Base-by-base conservation (phyloP, 2,113 vertebrate species). In the Capricornis sumatraensis region DNA sequence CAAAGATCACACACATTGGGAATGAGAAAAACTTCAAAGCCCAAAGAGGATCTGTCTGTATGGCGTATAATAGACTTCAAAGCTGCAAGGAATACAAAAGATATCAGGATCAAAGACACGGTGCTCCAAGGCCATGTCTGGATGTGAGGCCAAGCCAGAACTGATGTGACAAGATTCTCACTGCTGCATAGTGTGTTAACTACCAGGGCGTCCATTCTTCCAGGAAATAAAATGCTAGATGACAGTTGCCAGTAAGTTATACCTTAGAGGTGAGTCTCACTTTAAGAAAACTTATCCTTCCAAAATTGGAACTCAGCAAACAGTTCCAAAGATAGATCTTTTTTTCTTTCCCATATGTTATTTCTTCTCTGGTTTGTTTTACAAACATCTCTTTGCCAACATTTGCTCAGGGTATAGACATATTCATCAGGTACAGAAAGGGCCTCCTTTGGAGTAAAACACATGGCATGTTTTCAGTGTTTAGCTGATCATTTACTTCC, bases 81-180 rank as follows among this genome's bases (percentile, higher is more conserved):
- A 97, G 85, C 91, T 93, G 13, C 60, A 58, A 86, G 62, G 74
- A 98, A 94, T 52, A 95, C 76, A 64, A 71, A 92, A 67, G 17
- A 23, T 78, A 82, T 36, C 0, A 21, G 43, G 95, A 98, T 97
- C 98, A 98, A 98, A 98, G 96, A 81, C 94, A 76, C 33, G 82
- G 81, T 83, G 71, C 27, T 95, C 81, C 40, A 13, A 5, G 3
- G 91, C 43, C 93, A 53, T 1, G 5, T 30, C 64, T 82, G 28
- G 74, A 40, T 13, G 11, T 23, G 76, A 94, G 53, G n/a, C 7
- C 79, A 86, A 16, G 30, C 3, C 30, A 67, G 19, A 53, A 30
- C 50, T 14, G 60, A 91, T 23, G 36, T 4, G n/a, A 94, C 28
- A 23, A 76, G 15, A 79, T 12, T 60, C 57, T 87, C 30, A 8